These are phyloP conservation scores for Aurelia aurita DNA, from an alignment of 30 jellyfish, hydroid and myxozoan species.

Conservation along the genomic window DNA sequence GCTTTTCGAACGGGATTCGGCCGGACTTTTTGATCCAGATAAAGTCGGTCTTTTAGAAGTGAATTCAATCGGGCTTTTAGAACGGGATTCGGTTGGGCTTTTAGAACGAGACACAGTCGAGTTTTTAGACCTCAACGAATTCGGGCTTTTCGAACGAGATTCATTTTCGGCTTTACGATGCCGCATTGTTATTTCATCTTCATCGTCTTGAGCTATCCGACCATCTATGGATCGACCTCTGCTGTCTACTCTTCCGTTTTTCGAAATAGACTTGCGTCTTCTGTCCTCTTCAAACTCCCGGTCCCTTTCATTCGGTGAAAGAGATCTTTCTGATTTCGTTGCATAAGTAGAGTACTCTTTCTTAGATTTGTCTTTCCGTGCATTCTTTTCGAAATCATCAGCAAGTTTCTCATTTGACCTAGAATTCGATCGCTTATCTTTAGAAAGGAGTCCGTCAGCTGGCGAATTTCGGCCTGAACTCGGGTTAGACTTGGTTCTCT, in stretches of 20 bases:
- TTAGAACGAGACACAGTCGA: background rate
- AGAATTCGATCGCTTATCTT: background rate
- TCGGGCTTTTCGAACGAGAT: background rate
- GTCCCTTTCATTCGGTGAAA: background rate
- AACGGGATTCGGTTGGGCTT: background rate
- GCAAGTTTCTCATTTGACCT: background rate
- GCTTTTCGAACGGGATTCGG: background rate
- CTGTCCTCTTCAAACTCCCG: background rate
- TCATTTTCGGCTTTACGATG: background rate
- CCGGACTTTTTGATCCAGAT: constrained; percentile 18
- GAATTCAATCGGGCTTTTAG: background rate
- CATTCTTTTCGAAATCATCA: background rate
- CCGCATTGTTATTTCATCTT: too few species aligned
- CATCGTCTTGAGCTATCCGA: too few species aligned
- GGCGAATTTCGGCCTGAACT: constrained; percentile 52
- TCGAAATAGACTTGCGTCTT: background rate
- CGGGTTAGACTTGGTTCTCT: constrained; percentile 11
- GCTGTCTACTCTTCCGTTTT: too few species aligned
- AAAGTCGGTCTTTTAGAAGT: background rate
- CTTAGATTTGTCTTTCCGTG: background rate
- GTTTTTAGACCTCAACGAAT: background rate
- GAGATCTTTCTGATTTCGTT: background rate
- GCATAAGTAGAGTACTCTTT: background rate
- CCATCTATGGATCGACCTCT: too few species aligned
- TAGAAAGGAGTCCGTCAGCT: constrained; percentile 30